Conservation (phyloP, 2,797 vertebrate genomes). For the Erithacus rubecula region DNA sequence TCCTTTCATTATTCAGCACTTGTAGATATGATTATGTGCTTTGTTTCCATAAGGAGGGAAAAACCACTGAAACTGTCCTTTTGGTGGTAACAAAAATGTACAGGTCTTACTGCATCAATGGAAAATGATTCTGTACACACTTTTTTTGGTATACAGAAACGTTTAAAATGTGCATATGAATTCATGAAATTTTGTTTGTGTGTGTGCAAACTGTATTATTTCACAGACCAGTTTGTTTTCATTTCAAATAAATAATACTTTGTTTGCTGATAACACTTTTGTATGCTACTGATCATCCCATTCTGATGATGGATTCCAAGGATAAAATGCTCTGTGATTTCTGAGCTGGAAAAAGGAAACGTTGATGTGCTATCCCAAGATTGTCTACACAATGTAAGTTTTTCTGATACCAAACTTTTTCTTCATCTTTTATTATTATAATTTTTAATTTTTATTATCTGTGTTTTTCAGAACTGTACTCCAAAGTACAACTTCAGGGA, state of each 20-base stretch:
- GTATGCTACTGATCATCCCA: neutral
- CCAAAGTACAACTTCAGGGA: neutral
- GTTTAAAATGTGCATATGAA: neutral
- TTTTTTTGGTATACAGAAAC: neutral
- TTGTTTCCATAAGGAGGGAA: neutral
- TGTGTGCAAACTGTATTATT: neutral
- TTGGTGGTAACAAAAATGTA: neutral
- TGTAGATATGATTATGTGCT: neutral
- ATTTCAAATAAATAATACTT: neutral
- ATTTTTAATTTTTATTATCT: neutral
- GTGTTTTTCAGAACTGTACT: neutral
- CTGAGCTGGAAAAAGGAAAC: neutral
- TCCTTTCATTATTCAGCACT: neutral
- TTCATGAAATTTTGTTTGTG: neutral
- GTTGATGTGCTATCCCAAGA: neutral
- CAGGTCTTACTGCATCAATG: neutral
- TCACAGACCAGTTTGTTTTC: neutral
- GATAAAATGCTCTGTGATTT: neutral
- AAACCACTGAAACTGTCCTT: neutral
- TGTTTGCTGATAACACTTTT: neutral
- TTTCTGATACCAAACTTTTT: neutral
- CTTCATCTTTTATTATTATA: too few species aligned
- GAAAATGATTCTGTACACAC: neutral
- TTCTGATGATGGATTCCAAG: neutral
- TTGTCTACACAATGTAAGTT: neutral